These are phyloP conservation scores for Drosophila simulans DNA, from an alignment of 1,140 invertebrate genomes.

Conservation along the genomic window DNA sequence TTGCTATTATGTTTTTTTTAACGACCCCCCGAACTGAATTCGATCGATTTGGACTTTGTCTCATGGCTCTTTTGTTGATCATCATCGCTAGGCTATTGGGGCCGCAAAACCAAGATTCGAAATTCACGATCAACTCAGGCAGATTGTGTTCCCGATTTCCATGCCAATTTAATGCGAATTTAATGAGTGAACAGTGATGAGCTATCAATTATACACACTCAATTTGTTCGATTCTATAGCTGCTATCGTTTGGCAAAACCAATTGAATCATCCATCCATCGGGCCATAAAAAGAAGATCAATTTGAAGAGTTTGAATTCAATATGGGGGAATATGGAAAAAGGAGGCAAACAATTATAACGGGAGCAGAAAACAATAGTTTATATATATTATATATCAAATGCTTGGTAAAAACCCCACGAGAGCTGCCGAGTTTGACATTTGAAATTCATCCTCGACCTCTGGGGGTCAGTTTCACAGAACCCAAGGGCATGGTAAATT, in stretches of 20 bases:
- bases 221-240: conserved; percentile 6
- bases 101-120: conserved; percentile 9
- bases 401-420: too few relatives aligned
- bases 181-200: conserved; percentile 43
- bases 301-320: too few relatives aligned
- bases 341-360: too few relatives aligned
- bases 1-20: conserved; percentile 33
- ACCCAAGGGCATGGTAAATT: conserved; percentile 13
- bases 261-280: conserved; percentile 17
- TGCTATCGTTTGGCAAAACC: conserved; percentile 9
- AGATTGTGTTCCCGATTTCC: conserved; percentile 31
- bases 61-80: conserved; percentile 23
- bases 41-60: conserved; percentile 26
- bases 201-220: conserved; percentile 36
- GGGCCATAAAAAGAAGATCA: not conserved
- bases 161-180: conserved; percentile 54
- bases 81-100: conserved; percentile 11
- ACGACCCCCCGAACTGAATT: conserved; percentile 10
- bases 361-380: too few relatives aligned
- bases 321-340: not conserved
- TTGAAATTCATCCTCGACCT: not conserved
- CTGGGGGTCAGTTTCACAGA: conserved; percentile 8
- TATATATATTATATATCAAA: too few relatives aligned
- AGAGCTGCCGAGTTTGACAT: too few relatives aligned
- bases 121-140: not conserved